Evolutionary conservation across 2,113 vertebrate species (phyloP).

Genomic region (Lota lota): DNA sequence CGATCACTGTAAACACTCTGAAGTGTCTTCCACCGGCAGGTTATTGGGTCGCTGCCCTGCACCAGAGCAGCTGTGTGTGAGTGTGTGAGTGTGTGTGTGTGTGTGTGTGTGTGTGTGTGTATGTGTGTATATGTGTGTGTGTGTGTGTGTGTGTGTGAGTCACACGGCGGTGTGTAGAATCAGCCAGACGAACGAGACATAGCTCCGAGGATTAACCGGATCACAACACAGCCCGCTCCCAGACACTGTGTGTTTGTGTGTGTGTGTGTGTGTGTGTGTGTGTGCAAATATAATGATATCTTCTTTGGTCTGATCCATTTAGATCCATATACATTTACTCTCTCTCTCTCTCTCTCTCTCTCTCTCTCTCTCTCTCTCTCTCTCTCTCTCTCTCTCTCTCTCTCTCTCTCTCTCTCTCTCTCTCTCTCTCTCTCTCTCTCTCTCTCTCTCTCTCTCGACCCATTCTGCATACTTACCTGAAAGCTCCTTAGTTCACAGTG

Average conservation of each 20-base stretch:
- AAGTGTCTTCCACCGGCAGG: too few relatives aligned
- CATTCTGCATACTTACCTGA: constrained; percentile 44
- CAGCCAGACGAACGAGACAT: constrained; percentile 42
- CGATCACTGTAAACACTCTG: too few relatives aligned
- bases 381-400: constrained; percentile 15
- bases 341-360: too few relatives aligned
- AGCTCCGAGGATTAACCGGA: constrained; percentile 47
- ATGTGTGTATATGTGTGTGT: neutral
- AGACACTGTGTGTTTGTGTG: neutral
- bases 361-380: constrained; percentile 13
- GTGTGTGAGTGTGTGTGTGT: neutral
- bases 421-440: neutral
- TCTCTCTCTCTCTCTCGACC: neutral
- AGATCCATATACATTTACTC: too few relatives aligned
- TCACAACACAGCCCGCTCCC: constrained; percentile 15
- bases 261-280: constrained; percentile 6
- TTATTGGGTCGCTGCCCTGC: too few relatives aligned
- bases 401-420: neutral
- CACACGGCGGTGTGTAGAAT: constrained; percentile 14
- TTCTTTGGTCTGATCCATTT: too few relatives aligned
- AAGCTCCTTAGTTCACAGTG: constrained; percentile 44
- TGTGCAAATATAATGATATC: constrained; percentile 5
- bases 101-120: constrained; percentile 1
- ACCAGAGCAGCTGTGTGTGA: too few relatives aligned
- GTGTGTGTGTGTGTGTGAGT: neutral